Evolutionary conservation across 1,140 invertebrate species (phyloP).

Genomic region (Rhopalosiphum padi): DNA sequence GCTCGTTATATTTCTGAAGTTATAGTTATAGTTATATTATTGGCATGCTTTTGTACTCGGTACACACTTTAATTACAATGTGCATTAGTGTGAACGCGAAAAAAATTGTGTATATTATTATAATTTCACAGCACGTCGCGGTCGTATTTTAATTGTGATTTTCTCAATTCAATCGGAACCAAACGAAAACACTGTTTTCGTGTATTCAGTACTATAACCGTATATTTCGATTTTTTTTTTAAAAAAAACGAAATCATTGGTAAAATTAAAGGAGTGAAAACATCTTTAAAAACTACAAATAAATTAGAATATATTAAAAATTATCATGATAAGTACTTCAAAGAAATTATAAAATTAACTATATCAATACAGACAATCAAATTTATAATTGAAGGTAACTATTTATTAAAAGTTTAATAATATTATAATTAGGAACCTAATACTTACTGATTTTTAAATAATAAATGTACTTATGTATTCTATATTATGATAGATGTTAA

Average conservation of each 20-base stretch:
- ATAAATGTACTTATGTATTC: background rate
- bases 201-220: background rate
- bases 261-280: background rate
- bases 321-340: too few relatives aligned
- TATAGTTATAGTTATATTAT: background rate
- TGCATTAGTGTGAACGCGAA: background rate
- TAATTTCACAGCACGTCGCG: background rate
- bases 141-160: background rate
- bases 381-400: background rate
- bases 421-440: background rate
- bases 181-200: background rate
- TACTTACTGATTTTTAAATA: background rate
- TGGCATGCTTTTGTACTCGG: background rate
- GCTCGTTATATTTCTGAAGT: background rate
- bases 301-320: conserved; percentile 10
- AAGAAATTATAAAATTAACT: background rate
- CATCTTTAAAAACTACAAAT: background rate
- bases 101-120: background rate
- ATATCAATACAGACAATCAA: background rate
- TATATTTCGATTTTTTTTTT: background rate
- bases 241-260: background rate
- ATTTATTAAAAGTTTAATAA: background rate
- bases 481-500: background rate
- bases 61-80: background rate
- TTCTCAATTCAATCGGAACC: conserved; percentile 3